Percentiles rank a stretch among this genome's conserved stretches.
These are phyloP conservation scores for Zygaena filipendulae DNA, from an alignment of 2,888 invertebrate genomes.

Conservation along the genomic window DNA sequence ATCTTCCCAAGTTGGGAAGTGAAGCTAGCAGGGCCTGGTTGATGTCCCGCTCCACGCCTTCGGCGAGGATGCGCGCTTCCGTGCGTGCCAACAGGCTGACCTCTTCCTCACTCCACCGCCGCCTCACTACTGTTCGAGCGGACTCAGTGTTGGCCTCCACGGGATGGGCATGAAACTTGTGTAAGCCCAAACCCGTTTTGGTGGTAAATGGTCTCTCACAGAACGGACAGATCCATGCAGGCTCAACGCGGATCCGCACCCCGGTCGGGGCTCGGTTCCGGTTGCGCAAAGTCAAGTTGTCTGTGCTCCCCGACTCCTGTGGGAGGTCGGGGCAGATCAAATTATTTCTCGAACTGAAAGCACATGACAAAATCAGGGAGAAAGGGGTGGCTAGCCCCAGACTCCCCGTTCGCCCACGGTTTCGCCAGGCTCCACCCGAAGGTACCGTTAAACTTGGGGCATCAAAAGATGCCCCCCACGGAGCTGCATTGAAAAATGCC, in stretches of 20 bases:
- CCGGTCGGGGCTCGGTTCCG: too few species aligned
- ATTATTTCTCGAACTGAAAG: too few species aligned
- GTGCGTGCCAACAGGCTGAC: constrained; percentile 11
- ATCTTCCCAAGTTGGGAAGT: constrained; percentile 10
- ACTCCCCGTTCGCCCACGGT: constrained; percentile 8
- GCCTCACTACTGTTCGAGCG: constrained; percentile 13
- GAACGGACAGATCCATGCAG: constrained; percentile 8
- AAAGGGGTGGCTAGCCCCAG: constrained; percentile 13
- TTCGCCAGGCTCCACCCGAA: constrained; percentile 12
- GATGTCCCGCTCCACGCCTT: constrained; percentile 5
- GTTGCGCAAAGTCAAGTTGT: too few species aligned
- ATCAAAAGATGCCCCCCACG: too few species aligned
- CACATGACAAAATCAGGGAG: too few species aligned
- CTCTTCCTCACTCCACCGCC: constrained; percentile 15
- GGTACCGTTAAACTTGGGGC: constrained; percentile 7
- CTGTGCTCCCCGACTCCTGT: constrained; percentile 15
- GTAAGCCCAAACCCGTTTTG: constrained; percentile 13
- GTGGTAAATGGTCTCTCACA: constrained; percentile 10
- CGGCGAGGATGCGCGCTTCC: constrained; percentile 12
- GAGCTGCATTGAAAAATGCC: too few species aligned
- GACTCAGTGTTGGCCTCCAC: constrained; percentile 13
- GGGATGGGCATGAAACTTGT: constrained; percentile 12
- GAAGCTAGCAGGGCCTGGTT: constrained; percentile 8
- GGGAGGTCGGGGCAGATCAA: constrained; percentile 15
- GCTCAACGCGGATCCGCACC: too few species aligned